Conservation (phyloP, 2,113 vertebrate genomes). For the Vulpes lagopus region DNA sequence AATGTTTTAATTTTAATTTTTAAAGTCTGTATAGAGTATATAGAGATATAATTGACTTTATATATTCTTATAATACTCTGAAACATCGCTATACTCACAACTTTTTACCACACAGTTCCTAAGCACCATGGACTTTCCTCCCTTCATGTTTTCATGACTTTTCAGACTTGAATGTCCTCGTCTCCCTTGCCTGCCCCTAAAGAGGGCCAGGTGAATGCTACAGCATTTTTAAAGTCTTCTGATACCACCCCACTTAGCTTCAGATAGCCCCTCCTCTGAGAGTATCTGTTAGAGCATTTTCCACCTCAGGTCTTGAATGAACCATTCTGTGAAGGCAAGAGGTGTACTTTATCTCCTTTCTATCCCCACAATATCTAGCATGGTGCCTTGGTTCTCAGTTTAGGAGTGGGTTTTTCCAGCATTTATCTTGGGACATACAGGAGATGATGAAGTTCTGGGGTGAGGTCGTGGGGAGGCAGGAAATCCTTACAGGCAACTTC, state of each 20-base stretch:
- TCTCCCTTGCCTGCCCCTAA: not conserved
- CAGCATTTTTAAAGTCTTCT: not conserved
- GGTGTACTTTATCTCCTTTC: not conserved
- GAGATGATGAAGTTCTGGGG: not conserved
- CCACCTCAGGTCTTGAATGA: not conserved
- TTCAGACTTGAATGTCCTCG: not conserved
- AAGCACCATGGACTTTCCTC: not conserved
- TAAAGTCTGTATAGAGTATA: not conserved
- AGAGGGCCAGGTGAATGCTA: not conserved
- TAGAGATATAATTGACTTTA: not conserved
- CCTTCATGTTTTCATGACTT: not conserved
- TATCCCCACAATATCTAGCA: not conserved
- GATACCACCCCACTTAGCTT: not conserved
- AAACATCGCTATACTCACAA: not conserved
- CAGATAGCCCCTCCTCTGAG: not conserved
- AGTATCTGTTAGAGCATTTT: not conserved
- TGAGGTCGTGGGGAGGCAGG: not conserved
- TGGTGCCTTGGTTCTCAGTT: not conserved
- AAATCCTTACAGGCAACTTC: not conserved
- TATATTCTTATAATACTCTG: not conserved
- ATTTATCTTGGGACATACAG: not conserved
- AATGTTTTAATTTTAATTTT: not conserved
- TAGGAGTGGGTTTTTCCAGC: not conserved
- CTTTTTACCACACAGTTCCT: slow-evolving; percentile 1
- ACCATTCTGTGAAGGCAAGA: not conserved